Evolutionary conservation across 2,797 vertebrate species (phyloP).

Genomic region (Tragopan temminckii): DNA sequence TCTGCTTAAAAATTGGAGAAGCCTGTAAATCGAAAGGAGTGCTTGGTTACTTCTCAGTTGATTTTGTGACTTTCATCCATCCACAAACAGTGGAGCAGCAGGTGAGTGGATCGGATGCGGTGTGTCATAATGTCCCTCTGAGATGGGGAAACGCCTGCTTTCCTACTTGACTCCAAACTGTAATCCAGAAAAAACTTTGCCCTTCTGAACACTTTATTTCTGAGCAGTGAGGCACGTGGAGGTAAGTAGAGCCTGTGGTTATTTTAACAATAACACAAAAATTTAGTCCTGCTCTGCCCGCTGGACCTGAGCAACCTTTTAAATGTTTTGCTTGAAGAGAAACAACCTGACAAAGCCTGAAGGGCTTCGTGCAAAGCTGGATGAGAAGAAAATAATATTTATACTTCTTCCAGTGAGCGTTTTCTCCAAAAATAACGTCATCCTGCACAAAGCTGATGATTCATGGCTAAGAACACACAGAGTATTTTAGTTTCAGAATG

Average conservation of each 20-base stretch:
- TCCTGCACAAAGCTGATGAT: not conserved
- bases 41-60: conserved; percentile 88
- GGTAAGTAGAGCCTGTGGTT: not conserved
- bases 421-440: not conserved
- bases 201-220: not conserved
- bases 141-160: not conserved
- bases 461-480: not conserved
- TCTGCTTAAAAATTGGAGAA: conserved; percentile 85
- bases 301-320: not conserved
- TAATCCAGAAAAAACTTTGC: not conserved
- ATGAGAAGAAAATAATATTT: not conserved
- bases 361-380: not conserved
- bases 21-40: conserved; percentile 84
- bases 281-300: not conserved
- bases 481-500: not conserved
- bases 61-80: conserved; percentile 89
- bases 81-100: conserved; percentile 84
- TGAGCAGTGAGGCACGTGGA: accelerated
- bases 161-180: not conserved
- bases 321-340: not conserved
- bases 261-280: not conserved
- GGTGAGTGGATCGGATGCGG: conserved; percentile 78
- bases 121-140: not conserved
- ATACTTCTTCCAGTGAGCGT: not conserved
- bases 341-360: not conserved